phyloP scores from a whole-genome alignment of 2,888 invertebrate species.

The Oconnorella tubifera region DNA sequence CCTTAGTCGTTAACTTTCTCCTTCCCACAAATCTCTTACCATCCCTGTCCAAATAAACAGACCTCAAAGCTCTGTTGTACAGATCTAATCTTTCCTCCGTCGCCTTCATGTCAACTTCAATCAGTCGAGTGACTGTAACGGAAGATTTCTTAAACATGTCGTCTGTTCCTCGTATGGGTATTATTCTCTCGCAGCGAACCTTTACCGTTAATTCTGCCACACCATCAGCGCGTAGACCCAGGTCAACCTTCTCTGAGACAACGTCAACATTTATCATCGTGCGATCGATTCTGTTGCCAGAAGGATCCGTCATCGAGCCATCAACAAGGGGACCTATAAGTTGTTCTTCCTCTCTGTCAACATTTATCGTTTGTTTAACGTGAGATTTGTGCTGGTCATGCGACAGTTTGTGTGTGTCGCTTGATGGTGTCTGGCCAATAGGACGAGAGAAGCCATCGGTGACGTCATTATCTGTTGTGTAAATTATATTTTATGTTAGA shows the following conservation, averaged over 20 bases:
- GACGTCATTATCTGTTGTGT: no score
- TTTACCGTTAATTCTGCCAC: slow-evolving; percentile 40
- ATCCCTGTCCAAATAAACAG: not conserved
- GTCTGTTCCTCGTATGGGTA: slow-evolving; percentile 49
- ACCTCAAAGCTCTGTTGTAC: slow-evolving; percentile 44
- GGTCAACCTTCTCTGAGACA: slow-evolving; percentile 39
- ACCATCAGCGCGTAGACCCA: slow-evolving; percentile 30
- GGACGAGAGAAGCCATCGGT: no score
- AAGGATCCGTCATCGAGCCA: slow-evolving; percentile 13
- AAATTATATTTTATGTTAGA: no score
- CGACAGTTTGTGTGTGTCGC: no score
- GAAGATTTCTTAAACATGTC: slow-evolving; percentile 54
- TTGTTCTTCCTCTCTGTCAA: slow-evolving; percentile 38
- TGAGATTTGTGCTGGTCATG: no score
- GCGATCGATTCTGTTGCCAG: not conserved
- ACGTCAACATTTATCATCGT: slow-evolving; percentile 38
- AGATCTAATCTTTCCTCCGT: slow-evolving; percentile 49
- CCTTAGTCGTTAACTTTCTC: slow-evolving; percentile 41
- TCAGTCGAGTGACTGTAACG: slow-evolving; percentile 51
- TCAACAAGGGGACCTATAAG: slow-evolving; percentile 36
- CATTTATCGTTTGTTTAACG: slow-evolving; percentile 34
- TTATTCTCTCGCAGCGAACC: slow-evolving; percentile 51
- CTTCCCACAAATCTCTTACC: not conserved
- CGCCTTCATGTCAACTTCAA: slow-evolving; percentile 52
- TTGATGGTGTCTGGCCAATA: no score